Evolutionary conservation across 2,888 invertebrate species (phyloP), one percentile per base, ranked within the genome.

Genomic region (Platycheirus albimanus): DNA sequence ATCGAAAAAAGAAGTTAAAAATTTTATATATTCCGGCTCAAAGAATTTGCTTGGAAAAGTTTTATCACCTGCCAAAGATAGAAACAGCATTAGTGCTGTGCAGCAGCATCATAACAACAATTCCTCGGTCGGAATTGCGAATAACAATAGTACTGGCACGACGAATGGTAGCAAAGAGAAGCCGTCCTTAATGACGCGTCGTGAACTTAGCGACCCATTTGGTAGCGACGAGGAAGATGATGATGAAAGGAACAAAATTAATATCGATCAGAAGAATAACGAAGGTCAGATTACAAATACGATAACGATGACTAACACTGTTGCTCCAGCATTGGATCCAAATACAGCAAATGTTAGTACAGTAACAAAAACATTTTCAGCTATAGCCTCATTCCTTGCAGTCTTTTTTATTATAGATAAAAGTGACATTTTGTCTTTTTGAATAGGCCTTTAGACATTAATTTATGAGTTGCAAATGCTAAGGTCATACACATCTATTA

Each of bases 161-260:
- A 72, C 71, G 17, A 86, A 56, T 70, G 72, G 84, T 63, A 75
- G 71, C 19, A 87, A 86, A 63, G 87, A 85, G 71, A 88, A 85
- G 64, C 88, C 85, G 76, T 86, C 70, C 87, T 91, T 97, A 86
- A 97, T 97, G 96, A 97, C 97, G 0, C 93, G 96, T 85, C 94
- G 96, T 67, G 96, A 97, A 90, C 92, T 96, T 85, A 95, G 94
- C 5, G 97, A 98, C 91, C 97, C 97, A 0, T 97, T 97, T 91
- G 97, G 96, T 56, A 97, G 97, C 28, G 97, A 97, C 87, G 97
- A 97, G 17, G 96, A 96, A 74, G 96, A 96, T 61, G 95, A 96
- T 38, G 58, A 20, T 17, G 81, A 66, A 7, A 79, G 69, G 17
- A 69, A 52, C 52, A 74, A 84, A 52, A 52, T 61, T 17, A 79